A percentile compares a stretch with the other conserved stretches of the same genome.
Conservation (phyloP, 2,113 vertebrate genomes). For the Mus musculus region GRCm39 chr6:128202501-128203000, state of each 20-base stretch:
- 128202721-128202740: not conserved
- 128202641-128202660: not conserved
- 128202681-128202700: not conserved
- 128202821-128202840: accelerated
- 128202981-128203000: not conserved
- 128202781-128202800: too few relatives aligned
- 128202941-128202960: not conserved
- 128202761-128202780: not conserved
- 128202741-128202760: not conserved
- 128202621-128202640: not conserved
- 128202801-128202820: not conserved
- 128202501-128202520: not conserved
- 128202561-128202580: not conserved
- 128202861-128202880: too few relatives aligned
- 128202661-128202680: not conserved
- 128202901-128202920: not conserved
- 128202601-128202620: accelerated
- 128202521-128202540: not conserved
- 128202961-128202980: not conserved
- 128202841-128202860: too few relatives aligned
- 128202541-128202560: not conserved
- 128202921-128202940: too few relatives aligned
- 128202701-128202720: not conserved
- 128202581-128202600: not conserved
- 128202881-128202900: accelerated